Evolutionary conservation across 2,888 invertebrate species (phyloP), one percentile per base, ranked within the genome.

Genomic region (Epinotia nisella): DNA sequence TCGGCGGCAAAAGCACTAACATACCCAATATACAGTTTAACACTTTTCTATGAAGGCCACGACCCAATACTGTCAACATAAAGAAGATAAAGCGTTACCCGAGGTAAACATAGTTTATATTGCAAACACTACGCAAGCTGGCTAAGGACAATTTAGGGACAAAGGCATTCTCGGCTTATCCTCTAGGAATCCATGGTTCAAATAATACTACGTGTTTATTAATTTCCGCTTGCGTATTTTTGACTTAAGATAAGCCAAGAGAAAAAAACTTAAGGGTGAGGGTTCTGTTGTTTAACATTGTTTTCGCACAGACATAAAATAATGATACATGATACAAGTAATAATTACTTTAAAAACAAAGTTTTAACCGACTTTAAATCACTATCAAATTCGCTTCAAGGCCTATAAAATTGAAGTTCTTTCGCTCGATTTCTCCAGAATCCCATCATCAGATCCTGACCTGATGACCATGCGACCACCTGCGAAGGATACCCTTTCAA

Each of bases 51-150:
- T 21, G 24, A 53, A 51, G 70, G 61, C 41, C 60, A 39, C 49
- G 70, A 29, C 62, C 56, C 35, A 29, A 62, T 62, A 64, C 55
- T 62, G 62, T 71, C 56, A 51, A 21, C 24, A n/a, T 64, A 35
- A 49, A 35, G 49, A 59, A 65, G 58, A 71, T 58, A 58, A 58
- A 71, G 70, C 70, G 70, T 62, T 70, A 21, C 13, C 17, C 64
- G 13, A 49, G 64, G 58, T 49, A 71, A 58, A 65, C 58, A 58
- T 64, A 21, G 51, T 71, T 71, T 65, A 56, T 70, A 51, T 65
- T 58, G 64, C 64, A 64, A 71, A 39, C 39, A 65, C 70, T 71
- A 64, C 49, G 17, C 17, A 55, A 66, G n/a, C 10, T 35, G 39
- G 39, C 65, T 53, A 65, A 55, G 55, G 21, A 53, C 0, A 53